phyloP scores from a whole-genome alignment of 2,888 invertebrate genomes.

The Mechanitis messenoides region DNA sequence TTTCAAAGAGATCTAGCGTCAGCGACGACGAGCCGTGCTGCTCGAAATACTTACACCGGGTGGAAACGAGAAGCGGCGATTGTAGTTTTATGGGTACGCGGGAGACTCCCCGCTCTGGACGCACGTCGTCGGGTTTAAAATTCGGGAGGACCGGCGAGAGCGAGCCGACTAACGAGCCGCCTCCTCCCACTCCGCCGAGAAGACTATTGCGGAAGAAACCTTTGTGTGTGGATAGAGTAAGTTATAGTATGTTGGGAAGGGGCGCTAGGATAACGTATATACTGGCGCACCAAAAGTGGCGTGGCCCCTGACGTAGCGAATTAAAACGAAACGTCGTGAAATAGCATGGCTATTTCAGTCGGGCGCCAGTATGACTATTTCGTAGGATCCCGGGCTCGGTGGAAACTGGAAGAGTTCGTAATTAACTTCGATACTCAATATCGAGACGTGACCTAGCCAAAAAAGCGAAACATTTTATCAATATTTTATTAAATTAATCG shows the following conservation, averaged over 20 bases:
- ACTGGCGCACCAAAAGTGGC: no score
- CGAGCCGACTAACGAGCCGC: constrained; percentile 39
- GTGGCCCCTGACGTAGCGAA: no score
- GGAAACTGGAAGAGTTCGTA: no score
- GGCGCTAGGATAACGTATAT: no score
- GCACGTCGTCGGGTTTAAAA: constrained; percentile 25
- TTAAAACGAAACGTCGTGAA: no score
- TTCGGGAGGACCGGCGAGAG: constrained; percentile 36
- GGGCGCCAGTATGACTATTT: no score
- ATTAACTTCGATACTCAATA: no score
- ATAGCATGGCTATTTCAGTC: no score
- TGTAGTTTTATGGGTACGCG: constrained; percentile 23
- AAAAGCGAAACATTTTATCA: not conserved
- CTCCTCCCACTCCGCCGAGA: constrained; percentile 44
- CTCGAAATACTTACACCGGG: constrained; percentile 26
- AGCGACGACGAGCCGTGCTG: constrained; percentile 29
- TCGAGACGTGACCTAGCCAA: no score
- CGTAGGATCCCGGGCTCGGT: no score
- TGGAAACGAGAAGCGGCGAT: constrained; percentile 31
- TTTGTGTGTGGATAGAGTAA: constrained; percentile 35
- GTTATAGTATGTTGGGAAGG: constrained; percentile 8
- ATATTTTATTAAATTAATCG: not conserved
- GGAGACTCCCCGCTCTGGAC: constrained; percentile 30
- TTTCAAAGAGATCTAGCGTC: constrained; percentile 2
- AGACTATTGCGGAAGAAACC: constrained; percentile 39